Evolutionary conservation across 2,888 invertebrate genomes (phyloP), one percentile per base, ranked within the genome.

Genomic region (Brassicogethes aeneus): DNA sequence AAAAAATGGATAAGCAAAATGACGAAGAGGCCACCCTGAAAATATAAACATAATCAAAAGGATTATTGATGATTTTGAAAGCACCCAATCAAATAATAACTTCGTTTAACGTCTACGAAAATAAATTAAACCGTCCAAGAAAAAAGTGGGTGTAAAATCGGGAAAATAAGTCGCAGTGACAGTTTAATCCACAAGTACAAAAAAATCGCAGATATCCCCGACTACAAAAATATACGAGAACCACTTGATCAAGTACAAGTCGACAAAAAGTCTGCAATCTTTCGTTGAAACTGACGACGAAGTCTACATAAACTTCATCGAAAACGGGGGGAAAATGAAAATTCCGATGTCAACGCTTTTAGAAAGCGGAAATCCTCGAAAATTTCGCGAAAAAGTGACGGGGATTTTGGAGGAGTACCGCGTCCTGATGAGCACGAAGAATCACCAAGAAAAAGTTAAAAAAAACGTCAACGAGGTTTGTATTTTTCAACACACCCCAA

Each of bases 21-120:
- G 23, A 23, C 5, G 10, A 23, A 23, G 10, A 5, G 23, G 23
- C 23, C 23, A n/a, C n/a, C 15, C 30, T 40, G 65, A 64, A 43
- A 64, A 66, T 46, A 51, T 66, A 15, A 60, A 63, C 46, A 65
- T 66, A 33, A 65, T 66, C 41, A 61, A 62, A 45, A 61, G 57
- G 40, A 60, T 66, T 16, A 65, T 66, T 35, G 61, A 62, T 39
- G 64, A 65, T 43, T 64, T 65, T 45, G 64, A 42, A 41, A 8
- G 37, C 29, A 34, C 8, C 13, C 38, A 12, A 16, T 16, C 16
- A 30, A 14, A 37, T 30, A 45, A 44, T 31, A 41, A 32, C 17
- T 42, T 40, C 36, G 48, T 45, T n/a, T n/a, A 47, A 41, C 41
- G 12, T 14, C 16, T 32, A 16, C 30, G 2, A 32, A 32, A 31